Evolutionary conservation across 2,888 invertebrate species (phyloP).

Genomic region (Sarcophaga caerulescens): DNA sequence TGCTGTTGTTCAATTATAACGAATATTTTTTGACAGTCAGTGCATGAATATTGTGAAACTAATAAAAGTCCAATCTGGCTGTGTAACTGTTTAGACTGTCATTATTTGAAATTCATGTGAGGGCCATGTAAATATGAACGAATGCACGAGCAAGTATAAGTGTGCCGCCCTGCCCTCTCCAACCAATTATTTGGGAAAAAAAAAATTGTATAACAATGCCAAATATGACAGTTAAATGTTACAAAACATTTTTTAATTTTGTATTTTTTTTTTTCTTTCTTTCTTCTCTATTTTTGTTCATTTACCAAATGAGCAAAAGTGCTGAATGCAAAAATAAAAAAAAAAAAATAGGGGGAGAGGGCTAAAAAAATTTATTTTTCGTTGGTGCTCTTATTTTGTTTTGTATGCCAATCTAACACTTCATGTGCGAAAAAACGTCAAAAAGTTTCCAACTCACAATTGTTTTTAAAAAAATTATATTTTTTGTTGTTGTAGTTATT

Average conservation of each 20-base stretch:
- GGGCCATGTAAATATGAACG: background rate
- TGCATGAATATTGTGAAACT: constrained; percentile 53
- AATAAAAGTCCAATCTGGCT: constrained; percentile 65
- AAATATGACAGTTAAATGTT: constrained; percentile 68
- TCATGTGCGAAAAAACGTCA: constrained; percentile 68
- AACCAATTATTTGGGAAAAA: constrained; percentile 13
- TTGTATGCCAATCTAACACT: constrained; percentile 69
- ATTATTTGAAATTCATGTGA: constrained; percentile 28
- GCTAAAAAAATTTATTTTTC: constrained; percentile 1
- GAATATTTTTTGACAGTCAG: constrained; percentile 47
- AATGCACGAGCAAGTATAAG: no score
- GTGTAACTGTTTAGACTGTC: constrained; percentile 52
- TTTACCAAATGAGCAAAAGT: constrained; percentile 66
- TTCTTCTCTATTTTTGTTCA: constrained; percentile 44
- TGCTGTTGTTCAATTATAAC: constrained; percentile 21
- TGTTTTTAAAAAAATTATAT: constrained; percentile 42
- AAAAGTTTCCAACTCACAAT: constrained; percentile 67
- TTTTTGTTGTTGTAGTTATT: constrained; percentile 25
- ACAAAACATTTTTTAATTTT: constrained; percentile 55
- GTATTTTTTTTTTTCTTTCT: constrained; percentile 18
- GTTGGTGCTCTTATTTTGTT: constrained; percentile 10
- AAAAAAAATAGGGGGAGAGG: background rate
- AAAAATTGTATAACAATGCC: constrained; percentile 61
- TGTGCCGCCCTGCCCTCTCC: background rate
- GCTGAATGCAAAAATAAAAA: constrained; percentile 44